Base-by-base conservation (phyloP, 2,113 vertebrate genomes). In the Picathartes gymnocephalus region DNA sequence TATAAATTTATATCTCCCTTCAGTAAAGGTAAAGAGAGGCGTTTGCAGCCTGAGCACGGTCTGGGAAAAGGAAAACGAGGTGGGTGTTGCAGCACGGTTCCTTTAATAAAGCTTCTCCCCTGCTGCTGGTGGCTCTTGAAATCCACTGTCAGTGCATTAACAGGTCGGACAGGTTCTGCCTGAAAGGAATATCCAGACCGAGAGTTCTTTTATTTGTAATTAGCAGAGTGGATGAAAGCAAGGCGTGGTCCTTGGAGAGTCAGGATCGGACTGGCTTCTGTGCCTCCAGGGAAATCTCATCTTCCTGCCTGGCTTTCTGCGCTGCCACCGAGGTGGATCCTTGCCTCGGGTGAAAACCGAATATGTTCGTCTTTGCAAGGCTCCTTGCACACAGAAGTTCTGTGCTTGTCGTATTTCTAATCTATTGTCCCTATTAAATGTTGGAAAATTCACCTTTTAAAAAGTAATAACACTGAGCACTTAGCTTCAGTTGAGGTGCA, bases 111-210 rank as follows among this genome's bases (percentile, higher is more conserved):
- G 4, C 31, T 50, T 78, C 64, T 77, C 28, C 54, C 17, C 48
- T 8, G 44, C 66, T 91, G 64, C 91, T 89, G 88, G 44, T 92
- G 92, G 40, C 50, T 91, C 72, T 79, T 81, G 12, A 35, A 95
- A 74, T n/a, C 47, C 68, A 10, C 12, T 66, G 68, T 57, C 69
- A 77, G 92, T 79, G 78, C 71, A 25, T 80, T 28, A 97, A 88
- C 97, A 93, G 93, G 97, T 95, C 58, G 11, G 78, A 93, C 97
- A 72, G 93, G 97, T 97, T 97, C 92, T 96, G 72, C 79, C 83
- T 95, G 96, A 93, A 90, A 91, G 78, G 83, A 81, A 58, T 40
- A 81, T 30, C 58, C 76, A 90, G 48, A 39, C 15, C 76, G 44
- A 28, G 54, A 82, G 78, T 65, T 86, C 64, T 94, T 94, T 90